phyloP scores from a whole-genome alignment of 2,113 vertebrate genomes.

The Phylloscopus trochilus region DNA sequence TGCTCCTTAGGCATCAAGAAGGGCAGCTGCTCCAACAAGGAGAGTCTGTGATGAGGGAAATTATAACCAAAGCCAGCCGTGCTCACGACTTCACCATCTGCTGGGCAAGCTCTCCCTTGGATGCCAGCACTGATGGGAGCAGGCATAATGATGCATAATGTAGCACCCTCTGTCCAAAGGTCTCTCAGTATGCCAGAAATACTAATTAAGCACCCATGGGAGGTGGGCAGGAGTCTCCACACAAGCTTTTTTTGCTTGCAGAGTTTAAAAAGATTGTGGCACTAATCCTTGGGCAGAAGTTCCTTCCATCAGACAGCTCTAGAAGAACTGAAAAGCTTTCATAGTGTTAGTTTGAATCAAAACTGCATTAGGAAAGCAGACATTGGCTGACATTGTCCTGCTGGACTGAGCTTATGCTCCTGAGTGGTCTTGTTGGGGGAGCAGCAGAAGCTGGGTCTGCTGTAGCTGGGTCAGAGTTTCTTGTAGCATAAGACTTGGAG shows the following conservation, averaged over 20 bases:
- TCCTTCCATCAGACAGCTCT: background rate
- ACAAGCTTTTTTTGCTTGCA: background rate
- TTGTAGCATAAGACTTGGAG: background rate
- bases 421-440: background rate
- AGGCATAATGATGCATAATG: conserved; percentile 10
- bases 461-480: background rate
- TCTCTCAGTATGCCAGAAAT: background rate
- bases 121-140: background rate
- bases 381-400: background rate
- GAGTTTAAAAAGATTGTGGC: background rate
- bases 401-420: background rate
- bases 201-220: conserved; percentile 21
- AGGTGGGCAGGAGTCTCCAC: background rate
- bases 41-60: conserved; percentile 4
- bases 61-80: background rate
- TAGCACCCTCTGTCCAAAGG: conserved; percentile 25
- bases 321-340: background rate
- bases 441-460: background rate
- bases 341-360: background rate
- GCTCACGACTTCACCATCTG: conserved; percentile 3
- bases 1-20: conserved; percentile 7
- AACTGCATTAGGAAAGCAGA: background rate
- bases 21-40: conserved; percentile 24
- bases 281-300: background rate
- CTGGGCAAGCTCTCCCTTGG: background rate